A percentile compares a stretch with the other conserved stretches of the same genome.
Evolutionary conservation across 2,113 vertebrate genomes (phyloP).

Genomic region (Neolamprologus hecqui): DNA sequence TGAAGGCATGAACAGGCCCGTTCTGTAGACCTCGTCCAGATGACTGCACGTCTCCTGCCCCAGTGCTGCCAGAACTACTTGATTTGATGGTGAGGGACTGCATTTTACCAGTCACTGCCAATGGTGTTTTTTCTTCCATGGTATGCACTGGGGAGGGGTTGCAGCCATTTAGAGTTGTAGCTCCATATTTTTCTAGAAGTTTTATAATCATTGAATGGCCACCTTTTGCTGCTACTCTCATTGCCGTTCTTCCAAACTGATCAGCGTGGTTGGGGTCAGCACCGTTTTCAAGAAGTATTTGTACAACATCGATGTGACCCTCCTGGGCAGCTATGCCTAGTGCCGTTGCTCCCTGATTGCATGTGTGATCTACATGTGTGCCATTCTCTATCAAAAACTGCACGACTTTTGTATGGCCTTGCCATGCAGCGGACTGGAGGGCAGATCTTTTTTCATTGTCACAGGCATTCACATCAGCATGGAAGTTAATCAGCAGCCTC

Average conservation of each 20-base stretch:
- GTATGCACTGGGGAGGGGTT: slow-evolving; percentile 93
- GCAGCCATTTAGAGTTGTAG: slow-evolving; percentile 84
- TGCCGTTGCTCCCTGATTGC: slow-evolving; percentile 95
- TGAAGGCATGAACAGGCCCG: slow-evolving; percentile 89
- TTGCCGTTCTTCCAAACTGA: slow-evolving; percentile 94
- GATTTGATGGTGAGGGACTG: slow-evolving; percentile 92
- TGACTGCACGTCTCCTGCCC: slow-evolving; percentile 82
- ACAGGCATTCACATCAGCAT: slow-evolving; percentile 86
- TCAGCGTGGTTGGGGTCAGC: slow-evolving; percentile 96
- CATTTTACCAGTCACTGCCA: slow-evolving; percentile 80
- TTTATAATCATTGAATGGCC: slow-evolving; percentile 90
- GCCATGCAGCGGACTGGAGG: slow-evolving; percentile 94
- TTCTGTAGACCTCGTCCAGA: slow-evolving; percentile 80
- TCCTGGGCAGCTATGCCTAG: slow-evolving; percentile 97
- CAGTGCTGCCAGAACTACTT: slow-evolving; percentile 92
- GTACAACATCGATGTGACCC: slow-evolving; percentile 94
- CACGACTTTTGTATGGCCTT: slow-evolving; percentile 89
- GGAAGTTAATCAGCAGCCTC: slow-evolving; percentile 83
- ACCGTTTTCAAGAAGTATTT: slow-evolving; percentile 85
- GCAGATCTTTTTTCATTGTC: slow-evolving; percentile 95
- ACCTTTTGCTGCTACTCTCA: slow-evolving; percentile 96
- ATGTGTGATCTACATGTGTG: slow-evolving; percentile 88
- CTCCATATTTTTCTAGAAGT: slow-evolving; percentile 92
- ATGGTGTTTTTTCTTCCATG: slow-evolving; percentile 85
- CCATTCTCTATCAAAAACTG: slow-evolving; percentile 87